Conservation (phyloP, 2,113 vertebrate species). For the Gracilinanus agilis region DNA sequence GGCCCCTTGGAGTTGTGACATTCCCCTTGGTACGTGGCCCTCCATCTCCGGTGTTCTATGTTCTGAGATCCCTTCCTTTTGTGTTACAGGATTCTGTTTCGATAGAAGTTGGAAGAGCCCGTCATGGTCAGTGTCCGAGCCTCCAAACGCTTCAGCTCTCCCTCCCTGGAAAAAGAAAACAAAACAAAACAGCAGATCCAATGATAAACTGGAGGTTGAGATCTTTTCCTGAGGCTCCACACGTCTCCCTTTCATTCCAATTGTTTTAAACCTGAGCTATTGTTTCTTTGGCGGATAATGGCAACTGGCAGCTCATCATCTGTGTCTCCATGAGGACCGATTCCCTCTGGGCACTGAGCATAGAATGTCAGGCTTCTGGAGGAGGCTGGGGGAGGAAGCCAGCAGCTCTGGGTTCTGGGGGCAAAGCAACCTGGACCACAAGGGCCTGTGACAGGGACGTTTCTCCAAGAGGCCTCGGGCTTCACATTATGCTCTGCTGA, state of each 20-base stretch:
- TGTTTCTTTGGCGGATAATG: neutral
- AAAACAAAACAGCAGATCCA: neutral
- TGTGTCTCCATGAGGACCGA: neutral
- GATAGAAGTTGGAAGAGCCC: neutral
- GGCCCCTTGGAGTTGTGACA: neutral
- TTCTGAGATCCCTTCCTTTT: neutral
- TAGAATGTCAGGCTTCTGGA: neutral
- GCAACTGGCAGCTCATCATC: neutral
- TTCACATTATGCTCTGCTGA: neutral
- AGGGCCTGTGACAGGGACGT: rapidly evolving
- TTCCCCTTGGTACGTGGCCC: neutral
- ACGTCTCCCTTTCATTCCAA: neutral
- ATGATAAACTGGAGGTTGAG: neutral
- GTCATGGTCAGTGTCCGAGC: neutral
- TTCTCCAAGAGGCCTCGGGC: neutral
- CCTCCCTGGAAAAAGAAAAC: neutral
- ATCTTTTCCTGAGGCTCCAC: neutral
- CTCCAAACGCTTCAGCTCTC: neutral
- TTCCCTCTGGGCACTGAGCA: neutral
- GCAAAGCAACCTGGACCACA: neutral
- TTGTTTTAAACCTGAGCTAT: no score
- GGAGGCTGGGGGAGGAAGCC: neutral
- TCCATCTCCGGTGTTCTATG: neutral
- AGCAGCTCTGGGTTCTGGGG: neutral
- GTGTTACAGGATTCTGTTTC: neutral